Percentiles rank a stretch among this genome's conserved stretches.
Conservation (phyloP, 1,140 invertebrate species). For the Daktulosphaira vitifoliae region DNA sequence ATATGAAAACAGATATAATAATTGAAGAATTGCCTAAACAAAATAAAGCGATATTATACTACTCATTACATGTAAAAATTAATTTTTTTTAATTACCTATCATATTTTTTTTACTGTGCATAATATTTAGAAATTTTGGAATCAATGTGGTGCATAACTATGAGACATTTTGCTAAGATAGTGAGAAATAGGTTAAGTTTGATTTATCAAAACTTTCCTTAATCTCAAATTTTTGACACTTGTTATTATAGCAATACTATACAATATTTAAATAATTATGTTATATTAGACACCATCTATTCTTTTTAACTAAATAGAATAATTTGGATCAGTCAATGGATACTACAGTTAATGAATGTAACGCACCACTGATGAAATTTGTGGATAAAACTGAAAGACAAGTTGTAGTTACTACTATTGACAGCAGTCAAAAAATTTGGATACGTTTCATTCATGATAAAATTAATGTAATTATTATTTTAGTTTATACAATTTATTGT, state of each 20-base stretch:
- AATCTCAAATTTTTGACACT: too few species aligned
- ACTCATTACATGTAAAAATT: not conserved
- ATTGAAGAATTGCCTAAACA: constrained; percentile 15
- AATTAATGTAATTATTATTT: constrained; percentile 8
- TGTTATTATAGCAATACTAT: too few species aligned
- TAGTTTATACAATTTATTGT: too few species aligned
- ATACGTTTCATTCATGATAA: constrained; percentile 19
- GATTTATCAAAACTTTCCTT: too few species aligned
- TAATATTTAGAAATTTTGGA: too few species aligned
- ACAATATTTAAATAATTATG: too few species aligned
- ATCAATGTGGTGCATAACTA: too few species aligned
- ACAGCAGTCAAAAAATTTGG: constrained; percentile 8
- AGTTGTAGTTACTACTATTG: not conserved
- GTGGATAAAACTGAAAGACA: constrained; percentile 5
- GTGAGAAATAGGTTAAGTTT: too few species aligned
- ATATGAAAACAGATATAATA: not conserved
- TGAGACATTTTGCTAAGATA: too few species aligned
- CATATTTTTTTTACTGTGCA: too few species aligned
- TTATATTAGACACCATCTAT: too few species aligned
- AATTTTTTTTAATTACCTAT: too few species aligned
- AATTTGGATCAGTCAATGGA: not conserved
- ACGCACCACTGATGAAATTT: constrained; percentile 3
- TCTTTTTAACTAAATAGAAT: not conserved
- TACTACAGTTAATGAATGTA: not conserved
- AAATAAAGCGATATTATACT: constrained; percentile 21